Evolutionary conservation across 92 coral and sea anemone species (phyloP).

Genomic region (Epizoanthus illoricatus): DNA sequence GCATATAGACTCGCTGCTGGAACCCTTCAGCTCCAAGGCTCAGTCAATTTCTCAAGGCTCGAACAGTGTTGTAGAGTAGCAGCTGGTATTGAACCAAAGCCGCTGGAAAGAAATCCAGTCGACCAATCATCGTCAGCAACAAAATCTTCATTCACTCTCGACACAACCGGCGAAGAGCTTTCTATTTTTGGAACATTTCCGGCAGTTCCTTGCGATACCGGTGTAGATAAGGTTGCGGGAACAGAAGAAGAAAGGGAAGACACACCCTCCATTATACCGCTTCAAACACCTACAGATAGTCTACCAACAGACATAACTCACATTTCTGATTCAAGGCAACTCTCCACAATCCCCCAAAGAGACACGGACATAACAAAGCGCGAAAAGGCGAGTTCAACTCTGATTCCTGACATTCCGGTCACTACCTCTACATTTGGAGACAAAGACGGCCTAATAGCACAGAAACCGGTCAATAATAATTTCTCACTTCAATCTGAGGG

Average conservation of each 20-base stretch:
- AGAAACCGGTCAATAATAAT: neutral
- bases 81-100: neutral
- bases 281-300: neutral
- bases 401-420: neutral
- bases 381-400: neutral
- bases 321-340: conserved; percentile 3
- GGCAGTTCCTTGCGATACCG: neutral
- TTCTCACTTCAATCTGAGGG: neutral
- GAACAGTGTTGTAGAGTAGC: neutral
- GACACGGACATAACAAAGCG: neutral
- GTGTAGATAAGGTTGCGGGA: neutral
- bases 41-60: neutral
- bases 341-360: neutral
- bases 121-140: neutral
- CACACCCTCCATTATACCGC: neutral
- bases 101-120: neutral
- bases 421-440: neutral
- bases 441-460: neutral
- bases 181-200: neutral
- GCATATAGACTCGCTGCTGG: neutral
- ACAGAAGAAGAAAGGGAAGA: neutral
- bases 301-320: neutral
- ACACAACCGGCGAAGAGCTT: neutral
- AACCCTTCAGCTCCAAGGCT: neutral
- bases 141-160: neutral